Percentiles rank a stretch among this genome's conserved stretches.
Conservation (phyloP, 2,888 invertebrate genomes). For the Hydrotaea cyrtoneurina region DNA sequence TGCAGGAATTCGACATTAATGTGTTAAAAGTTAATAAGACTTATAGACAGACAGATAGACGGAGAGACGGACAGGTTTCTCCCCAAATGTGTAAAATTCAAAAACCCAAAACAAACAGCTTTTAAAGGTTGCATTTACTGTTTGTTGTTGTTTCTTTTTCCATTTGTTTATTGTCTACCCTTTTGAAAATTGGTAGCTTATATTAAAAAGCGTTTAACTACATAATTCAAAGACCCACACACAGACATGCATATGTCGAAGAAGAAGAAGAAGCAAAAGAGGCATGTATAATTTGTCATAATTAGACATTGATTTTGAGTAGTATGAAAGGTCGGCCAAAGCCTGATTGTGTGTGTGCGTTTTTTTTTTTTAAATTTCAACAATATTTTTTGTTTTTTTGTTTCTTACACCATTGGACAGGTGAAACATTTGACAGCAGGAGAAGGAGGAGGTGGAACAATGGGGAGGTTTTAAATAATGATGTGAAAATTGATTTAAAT, state of each 20-base stretch:
- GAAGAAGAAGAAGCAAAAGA: too few species aligned
- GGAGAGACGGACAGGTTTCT: constrained; percentile 49
- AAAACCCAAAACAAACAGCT: background rate
- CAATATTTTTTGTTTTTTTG: background rate
- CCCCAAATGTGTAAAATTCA: constrained; percentile 51
- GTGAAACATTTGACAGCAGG: background rate
- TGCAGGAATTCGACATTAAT: constrained; percentile 38
- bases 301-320: background rate
- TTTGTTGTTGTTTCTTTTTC: background rate
- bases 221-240: background rate
- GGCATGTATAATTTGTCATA: constrained; percentile 33
- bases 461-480: too few species aligned
- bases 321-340: background rate
- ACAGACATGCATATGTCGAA: background rate
- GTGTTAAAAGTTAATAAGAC: constrained; percentile 43
- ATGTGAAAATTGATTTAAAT: too few species aligned
- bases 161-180: too few species aligned
- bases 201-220: background rate
- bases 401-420: background rate
- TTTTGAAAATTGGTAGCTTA: background rate
- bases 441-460: too few species aligned
- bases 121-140: background rate
- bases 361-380: background rate
- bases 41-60: constrained; percentile 24
- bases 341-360: too few species aligned